These are phyloP conservation scores for Hirudo medicinalis DNA, from an alignment of 1,140 invertebrate genomes.

Conservation along the genomic window DNA sequence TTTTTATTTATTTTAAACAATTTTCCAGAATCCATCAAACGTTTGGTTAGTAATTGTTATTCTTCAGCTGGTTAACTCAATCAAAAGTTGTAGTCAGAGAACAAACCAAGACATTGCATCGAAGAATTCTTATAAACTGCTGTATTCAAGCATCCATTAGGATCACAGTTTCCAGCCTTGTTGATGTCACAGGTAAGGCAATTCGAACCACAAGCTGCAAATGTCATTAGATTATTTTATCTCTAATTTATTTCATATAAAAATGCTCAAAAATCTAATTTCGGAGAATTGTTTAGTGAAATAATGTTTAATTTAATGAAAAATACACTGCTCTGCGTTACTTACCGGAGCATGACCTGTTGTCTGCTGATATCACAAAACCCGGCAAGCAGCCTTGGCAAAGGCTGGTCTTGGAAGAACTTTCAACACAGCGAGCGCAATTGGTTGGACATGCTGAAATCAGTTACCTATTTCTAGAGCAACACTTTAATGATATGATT, in stretches of 20 bases:
- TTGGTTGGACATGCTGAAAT: constrained; percentile 6
- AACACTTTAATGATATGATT: too few species aligned
- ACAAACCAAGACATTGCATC: neutral
- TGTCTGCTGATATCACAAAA: neutral
- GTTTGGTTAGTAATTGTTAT: neutral
- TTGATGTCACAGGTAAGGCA: neutral
- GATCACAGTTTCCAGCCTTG: constrained; percentile 9
- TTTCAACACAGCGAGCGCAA: constrained; percentile 1
- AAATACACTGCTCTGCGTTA: neutral
- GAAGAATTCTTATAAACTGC: constrained; percentile 3
- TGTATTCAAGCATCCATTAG: neutral
- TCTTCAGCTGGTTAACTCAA: neutral
- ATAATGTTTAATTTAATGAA: too few species aligned
- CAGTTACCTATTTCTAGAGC: too few species aligned
- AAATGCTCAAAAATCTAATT: too few species aligned
- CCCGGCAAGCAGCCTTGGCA: constrained; percentile 1
- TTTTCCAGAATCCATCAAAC: neutral
- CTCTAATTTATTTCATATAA: too few species aligned
- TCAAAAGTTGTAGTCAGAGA: neutral
- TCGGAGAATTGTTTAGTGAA: too few species aligned
- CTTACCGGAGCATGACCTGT: neutral
- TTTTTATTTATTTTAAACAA: neutral
- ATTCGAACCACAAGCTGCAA: neutral
- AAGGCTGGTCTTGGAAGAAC: neutral
- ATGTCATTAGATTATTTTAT: neutral